A percentile compares a stretch with the other conserved stretches of the same genome.
phyloP scores from a whole-genome alignment of 2,113 vertebrate genomes.

The Brachypteracias leptosomus region DNA sequence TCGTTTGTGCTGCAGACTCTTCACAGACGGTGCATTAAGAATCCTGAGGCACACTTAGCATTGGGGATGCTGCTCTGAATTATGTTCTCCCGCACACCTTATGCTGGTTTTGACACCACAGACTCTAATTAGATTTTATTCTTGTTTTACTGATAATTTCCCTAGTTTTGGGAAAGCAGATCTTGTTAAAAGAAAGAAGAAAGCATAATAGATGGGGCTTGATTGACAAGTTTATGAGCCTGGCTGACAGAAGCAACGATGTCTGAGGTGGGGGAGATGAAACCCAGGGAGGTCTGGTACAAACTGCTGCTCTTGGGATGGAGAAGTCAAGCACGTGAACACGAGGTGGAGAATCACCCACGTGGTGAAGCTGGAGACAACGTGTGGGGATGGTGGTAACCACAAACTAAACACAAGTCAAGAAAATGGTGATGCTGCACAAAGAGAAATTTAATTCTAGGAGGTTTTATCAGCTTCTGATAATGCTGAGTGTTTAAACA shows the following conservation, averaged over 20 bases:
- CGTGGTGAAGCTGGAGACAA: background rate
- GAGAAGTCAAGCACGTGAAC: background rate
- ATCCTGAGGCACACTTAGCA: background rate
- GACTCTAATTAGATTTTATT: background rate
- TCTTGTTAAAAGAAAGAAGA: background rate
- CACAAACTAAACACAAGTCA: background rate
- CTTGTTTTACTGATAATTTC: background rate
- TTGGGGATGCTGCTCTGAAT: background rate
- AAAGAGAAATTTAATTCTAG: background rate
- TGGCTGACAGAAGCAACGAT: background rate
- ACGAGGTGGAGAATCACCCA: background rate
- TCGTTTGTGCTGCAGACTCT: background rate
- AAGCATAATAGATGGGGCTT: background rate
- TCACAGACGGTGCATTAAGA: background rate
- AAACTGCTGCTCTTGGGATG: background rate
- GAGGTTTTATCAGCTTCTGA: no score
- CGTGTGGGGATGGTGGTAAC: fast-evolving
- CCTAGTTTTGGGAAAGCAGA: background rate
- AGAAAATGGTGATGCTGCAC: background rate
- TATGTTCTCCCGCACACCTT: background rate
- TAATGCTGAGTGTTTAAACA: no score
- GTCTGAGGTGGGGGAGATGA: background rate
- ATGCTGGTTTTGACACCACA: background rate
- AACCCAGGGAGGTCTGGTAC: background rate
- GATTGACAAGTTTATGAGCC: background rate